These are phyloP conservation scores for Champsocephalus esox DNA, from an alignment of 2,797 vertebrate species.

Conservation along the genomic window DNA sequence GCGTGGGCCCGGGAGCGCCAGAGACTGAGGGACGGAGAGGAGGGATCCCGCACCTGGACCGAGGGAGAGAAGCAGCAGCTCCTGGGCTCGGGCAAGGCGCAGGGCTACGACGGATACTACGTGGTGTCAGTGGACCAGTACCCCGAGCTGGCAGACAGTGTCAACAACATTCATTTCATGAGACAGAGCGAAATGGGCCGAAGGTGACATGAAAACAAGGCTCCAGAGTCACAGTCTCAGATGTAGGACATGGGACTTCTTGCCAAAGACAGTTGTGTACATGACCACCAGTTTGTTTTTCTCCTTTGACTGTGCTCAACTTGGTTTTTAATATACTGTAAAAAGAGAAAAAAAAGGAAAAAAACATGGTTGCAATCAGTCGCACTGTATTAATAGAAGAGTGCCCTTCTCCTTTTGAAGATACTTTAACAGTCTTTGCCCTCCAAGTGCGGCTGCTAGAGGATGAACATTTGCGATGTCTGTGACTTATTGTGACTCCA, in stretches of 20 bases:
- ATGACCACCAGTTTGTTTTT: slow-evolving; percentile 88
- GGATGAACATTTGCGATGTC: slow-evolving; percentile 83
- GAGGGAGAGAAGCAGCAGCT: slow-evolving; percentile 97
- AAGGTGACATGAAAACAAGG: slow-evolving; percentile 93
- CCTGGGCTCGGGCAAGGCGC: slow-evolving; percentile 91
- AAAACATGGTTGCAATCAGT: slow-evolving; percentile 83
- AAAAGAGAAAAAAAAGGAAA: slow-evolving; percentile 62
- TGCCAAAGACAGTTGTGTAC: slow-evolving; percentile 99
- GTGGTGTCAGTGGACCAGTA: slow-evolving; percentile 97
- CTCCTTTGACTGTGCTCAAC: slow-evolving; percentile 73
- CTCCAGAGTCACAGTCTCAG: slow-evolving; percentile 64
- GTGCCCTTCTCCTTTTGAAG: slow-evolving; percentile 81
- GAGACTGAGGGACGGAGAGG: slow-evolving; percentile 96
- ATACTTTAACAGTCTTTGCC: slow-evolving; percentile 89
- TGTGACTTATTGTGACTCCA: slow-evolving; percentile 87
- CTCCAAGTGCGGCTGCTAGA: slow-evolving; percentile 81
- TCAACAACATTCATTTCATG: slow-evolving; percentile 98
- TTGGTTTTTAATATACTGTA: slow-evolving; percentile 86
- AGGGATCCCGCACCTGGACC: slow-evolving; percentile 94
- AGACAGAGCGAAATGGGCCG: slow-evolving; percentile 99
- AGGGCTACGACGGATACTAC: slow-evolving; percentile 97
- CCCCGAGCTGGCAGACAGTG: slow-evolving; percentile 97
- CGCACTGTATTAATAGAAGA: slow-evolving; percentile 92
- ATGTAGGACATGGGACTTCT: slow-evolving; percentile 88
- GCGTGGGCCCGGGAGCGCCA: slow-evolving; percentile 95